Percentiles rank a stretch among this genome's conserved stretches.
phyloP scores from a whole-genome alignment of 2,888 invertebrate genomes.

The Pristionchus fissidentatus region DNA sequence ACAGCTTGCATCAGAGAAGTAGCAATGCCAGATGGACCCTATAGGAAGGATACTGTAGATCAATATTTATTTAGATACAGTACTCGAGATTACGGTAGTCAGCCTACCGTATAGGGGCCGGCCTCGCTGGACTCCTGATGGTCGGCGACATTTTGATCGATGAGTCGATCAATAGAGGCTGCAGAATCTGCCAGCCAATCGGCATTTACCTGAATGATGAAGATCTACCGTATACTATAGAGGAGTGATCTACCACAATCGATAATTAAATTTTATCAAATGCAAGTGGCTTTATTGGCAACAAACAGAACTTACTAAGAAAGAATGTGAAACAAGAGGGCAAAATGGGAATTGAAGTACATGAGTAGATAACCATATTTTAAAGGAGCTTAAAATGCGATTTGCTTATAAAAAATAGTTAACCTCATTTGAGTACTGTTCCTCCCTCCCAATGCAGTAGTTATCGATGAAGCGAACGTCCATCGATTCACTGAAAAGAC shows the following conservation, averaged over 20 bases:
- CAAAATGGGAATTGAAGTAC: too few species aligned
- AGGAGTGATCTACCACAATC: background rate
- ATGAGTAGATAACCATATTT: too few species aligned
- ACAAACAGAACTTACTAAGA: too few species aligned
- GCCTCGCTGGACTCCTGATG: conserved; percentile 22
- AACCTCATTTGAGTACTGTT: background rate
- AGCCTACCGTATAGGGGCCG: conserved; percentile 39
- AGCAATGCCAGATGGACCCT: conserved; percentile 37
- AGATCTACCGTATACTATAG: background rate
- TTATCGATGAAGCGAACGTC: conserved; percentile 13
- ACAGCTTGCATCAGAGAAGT: background rate
- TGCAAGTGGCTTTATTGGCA: too few species aligned
- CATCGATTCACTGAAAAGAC: conserved; percentile 13
- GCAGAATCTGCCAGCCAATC: conserved; percentile 37
- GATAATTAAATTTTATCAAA: too few species aligned
- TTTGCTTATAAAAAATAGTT: too few species aligned
- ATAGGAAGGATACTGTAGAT: background rate
- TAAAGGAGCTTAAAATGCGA: too few species aligned
- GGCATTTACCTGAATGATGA: background rate
- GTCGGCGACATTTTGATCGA: conserved; percentile 27
- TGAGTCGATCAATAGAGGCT: background rate
- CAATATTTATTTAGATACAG: background rate
- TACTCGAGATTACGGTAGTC: background rate
- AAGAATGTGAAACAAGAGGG: too few species aligned
- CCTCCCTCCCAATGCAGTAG: conserved; percentile 28